Percentiles rank a stretch among this genome's conserved stretches.
phyloP scores from a whole-genome alignment of 2,888 invertebrate genomes.

The Thecocarcelia acutangulata region DNA sequence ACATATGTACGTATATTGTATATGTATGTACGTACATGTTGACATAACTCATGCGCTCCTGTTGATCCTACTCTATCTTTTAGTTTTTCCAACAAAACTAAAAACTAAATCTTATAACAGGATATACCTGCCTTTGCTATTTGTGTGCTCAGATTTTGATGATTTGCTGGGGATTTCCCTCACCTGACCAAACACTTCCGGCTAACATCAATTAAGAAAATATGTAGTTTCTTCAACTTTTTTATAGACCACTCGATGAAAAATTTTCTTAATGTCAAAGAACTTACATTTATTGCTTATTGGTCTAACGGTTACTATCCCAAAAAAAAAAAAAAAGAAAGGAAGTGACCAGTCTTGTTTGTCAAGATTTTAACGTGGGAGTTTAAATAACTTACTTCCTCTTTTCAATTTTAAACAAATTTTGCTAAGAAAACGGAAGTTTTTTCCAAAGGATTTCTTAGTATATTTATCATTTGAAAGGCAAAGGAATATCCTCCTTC shows the following conservation, averaged over 20 bases:
- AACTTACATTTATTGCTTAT: conserved; percentile 3
- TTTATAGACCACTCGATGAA: neutral
- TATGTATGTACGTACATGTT: no score
- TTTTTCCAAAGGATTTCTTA: conserved; percentile 26
- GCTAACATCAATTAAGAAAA: neutral
- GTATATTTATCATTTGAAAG: neutral
- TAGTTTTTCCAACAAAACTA: no score
- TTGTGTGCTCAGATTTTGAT: neutral
- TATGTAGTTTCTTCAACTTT: neutral
- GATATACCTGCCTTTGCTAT: conserved; percentile 13
- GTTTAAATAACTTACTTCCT: conserved; percentile 7
- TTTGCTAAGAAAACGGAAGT: conserved; percentile 56
- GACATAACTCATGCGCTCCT: no score
- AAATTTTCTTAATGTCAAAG: conserved; percentile 8
- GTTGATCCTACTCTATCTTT: no score
- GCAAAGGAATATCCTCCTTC: neutral
- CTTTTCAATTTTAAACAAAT: neutral
- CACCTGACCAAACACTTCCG: conserved; percentile 35
- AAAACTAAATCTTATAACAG: neutral
- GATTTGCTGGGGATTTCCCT: neutral
- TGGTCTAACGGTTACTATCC: conserved; percentile 34
- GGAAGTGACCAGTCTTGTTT: conserved; percentile 23
- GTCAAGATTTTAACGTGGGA: conserved; percentile 42
- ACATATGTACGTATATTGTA: no score
- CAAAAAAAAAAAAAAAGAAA: conserved; percentile 4